Evolutionary conservation across 2,113 vertebrate genomes (phyloP).

Genomic region (Phaethornis superciliosus): DNA sequence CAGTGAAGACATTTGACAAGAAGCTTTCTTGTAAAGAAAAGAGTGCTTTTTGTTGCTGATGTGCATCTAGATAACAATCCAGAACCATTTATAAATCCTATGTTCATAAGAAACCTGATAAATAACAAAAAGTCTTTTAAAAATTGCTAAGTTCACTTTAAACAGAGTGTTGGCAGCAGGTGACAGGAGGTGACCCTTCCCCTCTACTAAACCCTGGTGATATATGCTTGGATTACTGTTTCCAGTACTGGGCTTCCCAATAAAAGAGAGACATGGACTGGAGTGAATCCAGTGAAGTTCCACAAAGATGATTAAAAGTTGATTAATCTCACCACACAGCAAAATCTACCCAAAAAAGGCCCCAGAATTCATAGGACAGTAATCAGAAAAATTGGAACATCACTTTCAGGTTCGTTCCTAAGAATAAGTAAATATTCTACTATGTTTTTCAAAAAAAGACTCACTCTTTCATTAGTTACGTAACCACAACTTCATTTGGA

Average conservation of each 20-base stretch:
- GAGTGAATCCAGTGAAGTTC: background rate
- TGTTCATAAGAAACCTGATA: background rate
- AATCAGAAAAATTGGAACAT: background rate
- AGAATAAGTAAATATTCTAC: background rate
- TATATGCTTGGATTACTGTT: background rate
- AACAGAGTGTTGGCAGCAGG: background rate
- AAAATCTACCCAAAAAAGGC: background rate
- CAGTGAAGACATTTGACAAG: background rate
- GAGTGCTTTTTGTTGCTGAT: background rate
- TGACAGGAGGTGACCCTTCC: background rate
- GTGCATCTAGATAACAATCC: background rate
- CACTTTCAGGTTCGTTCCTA: background rate
- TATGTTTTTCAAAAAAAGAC: background rate
- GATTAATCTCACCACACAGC: background rate
- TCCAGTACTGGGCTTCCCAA: background rate
- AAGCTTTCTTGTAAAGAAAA: background rate
- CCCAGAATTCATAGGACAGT: background rate
- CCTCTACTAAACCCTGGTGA: background rate
- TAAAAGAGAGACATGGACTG: background rate
- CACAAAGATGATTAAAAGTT: background rate
- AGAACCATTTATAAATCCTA: background rate
- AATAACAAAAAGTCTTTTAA: background rate
- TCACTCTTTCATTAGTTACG: rapidly evolving
- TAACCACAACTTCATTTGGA: background rate
- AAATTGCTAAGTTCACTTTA: background rate